phyloP scores from a whole-genome alignment of 37 sponge, comb jelly and placozoan genomes.

The Bolinopsis microptera region DNA sequence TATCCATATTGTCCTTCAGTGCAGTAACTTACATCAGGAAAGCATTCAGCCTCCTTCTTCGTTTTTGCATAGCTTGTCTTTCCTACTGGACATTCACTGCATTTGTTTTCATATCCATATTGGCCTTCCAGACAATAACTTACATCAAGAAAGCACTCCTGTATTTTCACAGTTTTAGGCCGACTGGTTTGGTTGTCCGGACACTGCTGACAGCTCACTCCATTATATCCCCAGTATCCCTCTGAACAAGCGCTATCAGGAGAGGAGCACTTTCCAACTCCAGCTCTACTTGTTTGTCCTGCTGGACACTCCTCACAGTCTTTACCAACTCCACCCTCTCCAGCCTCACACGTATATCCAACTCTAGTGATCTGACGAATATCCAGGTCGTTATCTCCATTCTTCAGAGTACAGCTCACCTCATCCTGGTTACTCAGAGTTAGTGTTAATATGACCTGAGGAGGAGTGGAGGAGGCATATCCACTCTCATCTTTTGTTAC shows the following conservation, averaged over 20 bases:
- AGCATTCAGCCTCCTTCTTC: neutral
- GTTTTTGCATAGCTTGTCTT: neutral
- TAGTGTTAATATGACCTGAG: neutral
- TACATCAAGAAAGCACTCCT: neutral
- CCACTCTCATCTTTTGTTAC: neutral
- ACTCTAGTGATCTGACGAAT: neutral
- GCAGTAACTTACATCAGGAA: too few relatives aligned
- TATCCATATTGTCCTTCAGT: too few relatives aligned
- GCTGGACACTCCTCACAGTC: neutral
- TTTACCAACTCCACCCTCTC: neutral
- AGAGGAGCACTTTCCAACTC: neutral
- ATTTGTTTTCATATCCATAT: neutral
- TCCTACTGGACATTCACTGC: neutral
- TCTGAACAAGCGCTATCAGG: neutral
- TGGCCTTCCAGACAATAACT: neutral
- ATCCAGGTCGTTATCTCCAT: neutral
- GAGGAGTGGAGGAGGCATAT: neutral
- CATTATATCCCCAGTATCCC: neutral
- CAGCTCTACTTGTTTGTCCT: neutral
- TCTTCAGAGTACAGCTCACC: neutral
- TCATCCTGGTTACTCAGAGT: neutral
- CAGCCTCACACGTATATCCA: neutral
- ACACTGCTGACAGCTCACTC: too few relatives aligned
- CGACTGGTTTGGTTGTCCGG: too few relatives aligned
- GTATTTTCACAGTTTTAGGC: too few relatives aligned